phyloP scores from a whole-genome alignment of 1,140 invertebrate species.

The Eurosta solidaginis region DNA sequence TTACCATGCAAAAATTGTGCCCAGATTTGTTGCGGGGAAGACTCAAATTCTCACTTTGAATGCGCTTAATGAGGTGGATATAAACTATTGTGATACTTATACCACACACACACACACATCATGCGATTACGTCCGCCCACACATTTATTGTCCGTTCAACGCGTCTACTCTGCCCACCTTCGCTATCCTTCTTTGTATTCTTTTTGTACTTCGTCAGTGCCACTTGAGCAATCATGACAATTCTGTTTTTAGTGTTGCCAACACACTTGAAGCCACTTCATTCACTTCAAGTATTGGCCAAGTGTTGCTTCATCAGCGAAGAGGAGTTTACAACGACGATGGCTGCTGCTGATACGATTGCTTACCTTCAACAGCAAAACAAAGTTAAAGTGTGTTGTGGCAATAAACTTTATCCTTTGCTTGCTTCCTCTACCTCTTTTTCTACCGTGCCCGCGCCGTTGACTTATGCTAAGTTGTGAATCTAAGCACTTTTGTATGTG shows the following conservation, averaged over 20 bases:
- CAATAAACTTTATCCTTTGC: slow-evolving; percentile 12
- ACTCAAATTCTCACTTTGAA: background rate
- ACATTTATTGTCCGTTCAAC: background rate
- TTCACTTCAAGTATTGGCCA: background rate
- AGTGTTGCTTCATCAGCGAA: background rate
- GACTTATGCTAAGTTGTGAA: background rate
- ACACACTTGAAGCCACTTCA: background rate
- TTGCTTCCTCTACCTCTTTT: too few species aligned
- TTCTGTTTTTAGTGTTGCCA: slow-evolving; percentile 3
- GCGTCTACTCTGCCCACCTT: too few species aligned
- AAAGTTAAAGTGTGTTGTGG: background rate
- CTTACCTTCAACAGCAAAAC: background rate
- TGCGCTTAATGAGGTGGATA: slow-evolving; percentile 5
- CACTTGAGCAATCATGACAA: background rate
- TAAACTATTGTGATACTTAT: background rate
- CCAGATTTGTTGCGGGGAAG: background rate
- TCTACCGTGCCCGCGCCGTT: background rate
- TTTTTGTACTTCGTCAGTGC: too few species aligned
- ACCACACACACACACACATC: background rate
- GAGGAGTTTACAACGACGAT: too few species aligned
- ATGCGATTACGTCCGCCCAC: background rate
- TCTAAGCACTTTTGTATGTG: too few species aligned
- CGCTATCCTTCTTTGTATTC: background rate
- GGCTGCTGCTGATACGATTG: background rate
- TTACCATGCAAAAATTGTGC: background rate